Percentiles rank a stretch among this genome's conserved stretches.
These are phyloP conservation scores for Eupithecia centaureata DNA, from an alignment of 2,888 invertebrate species.

Conservation along the genomic window DNA sequence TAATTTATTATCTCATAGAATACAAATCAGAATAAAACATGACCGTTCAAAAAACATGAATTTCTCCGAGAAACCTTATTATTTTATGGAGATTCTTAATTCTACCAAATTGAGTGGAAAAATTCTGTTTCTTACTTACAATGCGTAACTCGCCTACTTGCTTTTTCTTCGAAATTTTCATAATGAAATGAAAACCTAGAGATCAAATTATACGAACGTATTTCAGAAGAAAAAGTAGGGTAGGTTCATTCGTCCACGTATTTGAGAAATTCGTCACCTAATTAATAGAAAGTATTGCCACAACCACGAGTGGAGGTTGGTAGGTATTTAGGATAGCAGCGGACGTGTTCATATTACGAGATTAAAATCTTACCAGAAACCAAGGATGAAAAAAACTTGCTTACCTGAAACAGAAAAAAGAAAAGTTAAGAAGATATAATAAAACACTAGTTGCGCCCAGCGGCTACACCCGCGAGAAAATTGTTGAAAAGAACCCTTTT, in stretches of 20 bases:
- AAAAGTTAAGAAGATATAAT: background rate
- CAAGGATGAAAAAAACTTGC: background rate
- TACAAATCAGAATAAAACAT: conserved; percentile 5
- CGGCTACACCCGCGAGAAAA: too few species aligned
- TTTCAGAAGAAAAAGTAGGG: too few species aligned
- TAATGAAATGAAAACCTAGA: background rate
- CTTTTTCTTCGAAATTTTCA: background rate
- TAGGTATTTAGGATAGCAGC: too few species aligned
- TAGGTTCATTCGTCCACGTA: too few species aligned
- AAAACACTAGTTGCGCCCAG: too few species aligned
- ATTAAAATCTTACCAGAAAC: background rate
- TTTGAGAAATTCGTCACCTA: too few species aligned
- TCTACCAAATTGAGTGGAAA: conserved; percentile 15
- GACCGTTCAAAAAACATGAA: conserved; percentile 11
- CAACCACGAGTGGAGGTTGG: too few species aligned
- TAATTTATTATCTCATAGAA: background rate
- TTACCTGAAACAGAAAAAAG: conserved; percentile 25
- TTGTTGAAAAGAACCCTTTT: too few species aligned
- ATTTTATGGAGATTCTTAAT: conserved; percentile 25
- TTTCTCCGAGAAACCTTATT: conserved; percentile 3
- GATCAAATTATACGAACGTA: too few species aligned
- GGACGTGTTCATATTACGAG: too few species aligned
- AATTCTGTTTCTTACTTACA: background rate
- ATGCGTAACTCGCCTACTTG: too few species aligned
- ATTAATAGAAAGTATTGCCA: too few species aligned